Conservation (phyloP, 2,888 invertebrate species). For the Drosophila mimetica region DNA sequence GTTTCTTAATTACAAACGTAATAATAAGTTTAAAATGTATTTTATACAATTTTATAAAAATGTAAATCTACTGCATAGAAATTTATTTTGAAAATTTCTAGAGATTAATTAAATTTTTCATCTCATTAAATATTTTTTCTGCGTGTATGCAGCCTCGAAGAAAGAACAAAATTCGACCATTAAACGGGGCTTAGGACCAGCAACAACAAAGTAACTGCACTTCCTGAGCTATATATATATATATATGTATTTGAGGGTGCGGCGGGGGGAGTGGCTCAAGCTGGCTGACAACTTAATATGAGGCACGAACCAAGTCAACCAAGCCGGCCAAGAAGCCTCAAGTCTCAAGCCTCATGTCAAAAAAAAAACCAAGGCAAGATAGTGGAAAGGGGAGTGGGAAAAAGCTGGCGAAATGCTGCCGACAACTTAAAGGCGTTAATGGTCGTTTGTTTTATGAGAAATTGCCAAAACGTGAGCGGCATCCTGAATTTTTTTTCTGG, state of each 20-base stretch:
- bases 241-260: too few species aligned
- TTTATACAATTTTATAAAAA: too few species aligned
- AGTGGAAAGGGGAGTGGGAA: not conserved
- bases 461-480: slow-evolving; percentile 83
- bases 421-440: slow-evolving; percentile 82
- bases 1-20: too few species aligned
- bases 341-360: slow-evolving; percentile 29
- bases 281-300: slow-evolving; percentile 75
- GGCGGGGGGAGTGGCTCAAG: slow-evolving; percentile 24
- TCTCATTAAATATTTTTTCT: not conserved
- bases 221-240: slow-evolving; percentile 9
- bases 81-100: too few species aligned
- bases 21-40: too few species aligned
- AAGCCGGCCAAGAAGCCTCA: slow-evolving; percentile 31
- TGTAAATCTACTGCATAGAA: too few species aligned
- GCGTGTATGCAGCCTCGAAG: slow-evolving; percentile 1
- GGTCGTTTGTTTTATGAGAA: slow-evolving; percentile 84
- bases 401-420: slow-evolving; percentile 62
- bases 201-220: slow-evolving; percentile 41
- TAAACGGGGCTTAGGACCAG: slow-evolving; percentile 70
- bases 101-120: too few species aligned
- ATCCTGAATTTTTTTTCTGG: slow-evolving; percentile 52
- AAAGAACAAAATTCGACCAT: slow-evolving; percentile 51
- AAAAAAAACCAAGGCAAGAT: slow-evolving; percentile 15
- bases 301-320: slow-evolving; percentile 73